Evolutionary conservation across 2,888 invertebrate species (phyloP).

Genomic region (Empis stercorea): DNA sequence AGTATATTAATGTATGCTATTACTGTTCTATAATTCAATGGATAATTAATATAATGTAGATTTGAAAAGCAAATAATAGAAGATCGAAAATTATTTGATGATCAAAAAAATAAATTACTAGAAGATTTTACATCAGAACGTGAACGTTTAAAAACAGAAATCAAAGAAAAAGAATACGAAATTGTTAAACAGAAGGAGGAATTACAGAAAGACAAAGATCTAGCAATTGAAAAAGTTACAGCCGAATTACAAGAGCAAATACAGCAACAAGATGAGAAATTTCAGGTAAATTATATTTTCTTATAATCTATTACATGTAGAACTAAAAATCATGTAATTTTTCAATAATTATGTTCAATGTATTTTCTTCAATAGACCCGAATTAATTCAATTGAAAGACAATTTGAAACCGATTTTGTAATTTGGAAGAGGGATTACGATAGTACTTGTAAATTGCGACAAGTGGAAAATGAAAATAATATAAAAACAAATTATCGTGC

Average conservation of each 20-base stretch:
- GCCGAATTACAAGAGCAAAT: conserved; percentile 41
- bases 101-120: conserved; percentile 39
- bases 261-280: conserved; percentile 36
- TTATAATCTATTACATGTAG: too few relatives aligned
- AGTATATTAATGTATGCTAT: neutral
- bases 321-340: too few relatives aligned
- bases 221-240: conserved; percentile 37
- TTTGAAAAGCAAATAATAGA: conserved; percentile 43
- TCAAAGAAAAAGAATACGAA: conserved; percentile 38
- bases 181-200: conserved; percentile 32
- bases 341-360: too few relatives aligned
- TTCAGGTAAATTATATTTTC: conserved; percentile 21
- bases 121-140: conserved; percentile 38
- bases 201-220: conserved; percentile 36
- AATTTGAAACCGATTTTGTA: conserved; percentile 48
- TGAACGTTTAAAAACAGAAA: conserved; percentile 33
- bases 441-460: conserved; percentile 32
- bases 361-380: conserved; percentile 38
- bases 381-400: conserved; percentile 41
- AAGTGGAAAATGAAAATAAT: conserved; percentile 53
- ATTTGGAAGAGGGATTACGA: conserved; percentile 47
- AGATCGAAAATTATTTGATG: conserved; percentile 42
- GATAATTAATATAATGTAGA: conserved; percentile 19
- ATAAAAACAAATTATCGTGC: conserved; percentile 55
- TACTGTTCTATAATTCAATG: neutral